These are phyloP conservation scores for Stegana nigrithorax DNA, from an alignment of 2,888 invertebrate species.

Conservation along the genomic window DNA sequence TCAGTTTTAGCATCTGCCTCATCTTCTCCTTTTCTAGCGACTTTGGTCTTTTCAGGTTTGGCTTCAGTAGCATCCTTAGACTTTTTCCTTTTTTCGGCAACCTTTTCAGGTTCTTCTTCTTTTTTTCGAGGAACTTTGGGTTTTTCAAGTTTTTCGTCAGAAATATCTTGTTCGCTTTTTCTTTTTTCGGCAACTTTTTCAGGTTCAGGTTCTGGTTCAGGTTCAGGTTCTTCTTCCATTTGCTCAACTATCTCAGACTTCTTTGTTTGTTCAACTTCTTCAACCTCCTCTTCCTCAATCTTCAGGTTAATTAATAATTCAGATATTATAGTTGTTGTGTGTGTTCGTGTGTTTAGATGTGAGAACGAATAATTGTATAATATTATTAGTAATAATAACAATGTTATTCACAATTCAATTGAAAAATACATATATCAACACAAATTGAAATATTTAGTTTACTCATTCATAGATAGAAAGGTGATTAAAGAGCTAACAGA, in stretches of 20 bases:
- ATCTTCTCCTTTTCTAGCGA: too few relatives aligned
- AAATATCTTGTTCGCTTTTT: conserved; percentile 60
- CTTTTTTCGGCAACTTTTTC: conserved; percentile 56
- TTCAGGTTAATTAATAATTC: conserved; percentile 24
- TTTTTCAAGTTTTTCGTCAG: too few relatives aligned
- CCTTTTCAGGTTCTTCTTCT: conserved; percentile 63
- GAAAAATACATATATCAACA: too few relatives aligned
- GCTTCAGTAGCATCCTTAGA: too few relatives aligned
- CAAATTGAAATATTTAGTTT: background rate
- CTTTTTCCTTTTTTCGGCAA: conserved; percentile 57
- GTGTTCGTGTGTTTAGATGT: conserved; percentile 24
- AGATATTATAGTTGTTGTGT: conserved; percentile 7
- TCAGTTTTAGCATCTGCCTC: conserved; percentile 29
- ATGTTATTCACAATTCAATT: conserved; percentile 24
- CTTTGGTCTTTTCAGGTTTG: too few relatives aligned
- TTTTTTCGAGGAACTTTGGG: too few relatives aligned
- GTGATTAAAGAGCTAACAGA: too few relatives aligned
- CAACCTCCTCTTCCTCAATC: conserved; percentile 37
- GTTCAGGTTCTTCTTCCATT: conserved; percentile 23
- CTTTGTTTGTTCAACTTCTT: conserved; percentile 14
- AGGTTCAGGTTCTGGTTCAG: conserved; percentile 68
- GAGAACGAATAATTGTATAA: conserved; percentile 20
- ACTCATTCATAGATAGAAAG: background rate
- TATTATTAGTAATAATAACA: conserved; percentile 28
- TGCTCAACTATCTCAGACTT: conserved; percentile 5